Conservation (phyloP, 2,888 invertebrate species). For the Eilema sororculum region DNA sequence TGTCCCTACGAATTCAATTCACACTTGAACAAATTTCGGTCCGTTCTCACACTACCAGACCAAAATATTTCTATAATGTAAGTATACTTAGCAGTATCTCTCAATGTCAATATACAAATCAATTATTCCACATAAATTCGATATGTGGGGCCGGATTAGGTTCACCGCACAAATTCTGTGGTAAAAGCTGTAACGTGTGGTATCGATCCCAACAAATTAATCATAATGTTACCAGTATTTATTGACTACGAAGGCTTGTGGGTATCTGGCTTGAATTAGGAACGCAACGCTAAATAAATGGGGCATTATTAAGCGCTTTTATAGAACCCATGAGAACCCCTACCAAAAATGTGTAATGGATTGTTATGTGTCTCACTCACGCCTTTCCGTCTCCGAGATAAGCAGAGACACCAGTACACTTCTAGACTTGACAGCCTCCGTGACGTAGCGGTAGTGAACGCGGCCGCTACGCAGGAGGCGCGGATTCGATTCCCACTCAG, state of each 20-base stretch:
- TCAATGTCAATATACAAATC: slow-evolving; percentile 2
- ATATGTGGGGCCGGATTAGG: slow-evolving; percentile 25
- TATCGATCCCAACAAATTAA: slow-evolving; percentile 35
- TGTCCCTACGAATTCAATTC: background rate
- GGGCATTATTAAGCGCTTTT: background rate
- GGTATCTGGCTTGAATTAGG: background rate
- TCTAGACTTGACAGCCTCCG: no score
- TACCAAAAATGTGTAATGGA: background rate
- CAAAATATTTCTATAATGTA: background rate
- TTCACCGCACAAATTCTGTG: slow-evolving; percentile 31
- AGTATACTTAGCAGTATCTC: background rate
- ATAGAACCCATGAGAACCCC: background rate
- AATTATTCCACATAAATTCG: slow-evolving; percentile 18
- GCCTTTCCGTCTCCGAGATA: no score
- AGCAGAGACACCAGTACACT: no score
- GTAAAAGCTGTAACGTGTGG: slow-evolving; percentile 10
- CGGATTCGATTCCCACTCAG: no score
- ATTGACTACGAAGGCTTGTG: slow-evolving; percentile 20
- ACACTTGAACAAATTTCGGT: background rate
- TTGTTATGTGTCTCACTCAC: background rate
- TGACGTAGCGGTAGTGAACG: no score
- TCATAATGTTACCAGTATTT: slow-evolving; percentile 19
- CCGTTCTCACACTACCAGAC: background rate
- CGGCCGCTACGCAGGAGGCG: no score
- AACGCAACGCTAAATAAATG: slow-evolving; percentile 7